Evolutionary conservation across 2,113 vertebrate species (phyloP).

Genomic region (Halcyon senegalensis): DNA sequence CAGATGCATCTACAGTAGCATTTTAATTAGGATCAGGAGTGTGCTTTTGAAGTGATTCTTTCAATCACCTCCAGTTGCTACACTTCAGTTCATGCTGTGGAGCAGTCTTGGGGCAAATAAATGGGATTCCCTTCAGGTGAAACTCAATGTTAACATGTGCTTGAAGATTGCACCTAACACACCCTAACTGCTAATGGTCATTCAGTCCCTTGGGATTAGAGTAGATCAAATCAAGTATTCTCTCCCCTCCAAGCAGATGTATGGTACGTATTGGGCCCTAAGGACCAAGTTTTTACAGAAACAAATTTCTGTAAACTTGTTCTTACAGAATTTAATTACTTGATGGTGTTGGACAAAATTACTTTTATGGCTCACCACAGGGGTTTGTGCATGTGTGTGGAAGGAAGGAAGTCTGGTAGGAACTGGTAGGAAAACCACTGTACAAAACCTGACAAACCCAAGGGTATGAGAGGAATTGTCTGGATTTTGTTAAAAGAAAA

Average conservation of each 20-base stretch:
- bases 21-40: background rate
- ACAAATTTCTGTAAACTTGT: background rate
- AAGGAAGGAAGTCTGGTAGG: background rate
- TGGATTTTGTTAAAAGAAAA: background rate
- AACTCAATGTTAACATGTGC: background rate
- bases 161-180: background rate
- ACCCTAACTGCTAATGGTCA: background rate
- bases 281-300: background rate
- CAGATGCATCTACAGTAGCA: background rate
- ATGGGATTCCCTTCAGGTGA: background rate
- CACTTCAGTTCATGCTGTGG: background rate
- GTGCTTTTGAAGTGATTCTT: background rate
- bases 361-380: background rate
- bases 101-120: background rate
- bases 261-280: background rate
- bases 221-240: background rate
- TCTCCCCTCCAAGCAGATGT: background rate
- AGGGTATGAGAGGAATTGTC: background rate
- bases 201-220: background rate
- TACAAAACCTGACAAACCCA: background rate
- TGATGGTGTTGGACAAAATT: background rate
- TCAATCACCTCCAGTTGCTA: background rate
- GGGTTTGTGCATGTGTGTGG: background rate
- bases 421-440: background rate
- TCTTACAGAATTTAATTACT: background rate